Evolutionary conservation across 1,140 invertebrate genomes (phyloP).

Genomic region (Paramacrobiotus metropolitanus): DNA sequence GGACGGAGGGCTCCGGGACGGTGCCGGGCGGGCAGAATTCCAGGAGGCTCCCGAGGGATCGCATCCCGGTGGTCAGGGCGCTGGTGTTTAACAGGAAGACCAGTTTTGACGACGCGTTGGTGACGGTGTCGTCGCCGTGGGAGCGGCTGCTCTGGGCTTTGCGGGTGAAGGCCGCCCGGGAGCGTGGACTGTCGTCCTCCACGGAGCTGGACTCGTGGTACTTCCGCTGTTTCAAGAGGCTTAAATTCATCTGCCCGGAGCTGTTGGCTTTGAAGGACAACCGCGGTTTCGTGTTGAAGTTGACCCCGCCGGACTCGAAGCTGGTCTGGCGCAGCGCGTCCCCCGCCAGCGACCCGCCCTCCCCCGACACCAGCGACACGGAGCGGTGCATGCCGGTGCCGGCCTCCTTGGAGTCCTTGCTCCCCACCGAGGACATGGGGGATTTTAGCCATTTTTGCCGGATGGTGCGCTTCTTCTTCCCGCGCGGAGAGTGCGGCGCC

Average conservation of each 20-base stretch:
- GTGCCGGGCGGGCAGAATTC: constrained; percentile 83
- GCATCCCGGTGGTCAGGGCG: constrained; percentile 16
- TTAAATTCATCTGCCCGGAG: neutral
- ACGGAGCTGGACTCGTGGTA: too few relatives aligned
- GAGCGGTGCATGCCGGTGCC: neutral
- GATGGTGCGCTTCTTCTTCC: neutral
- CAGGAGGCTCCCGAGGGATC: constrained; percentile 34
- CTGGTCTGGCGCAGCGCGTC: constrained; percentile 10
- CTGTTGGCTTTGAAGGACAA: constrained; percentile 46
- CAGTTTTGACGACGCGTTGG: neutral
- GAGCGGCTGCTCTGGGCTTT: too few relatives aligned
- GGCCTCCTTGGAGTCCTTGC: neutral
- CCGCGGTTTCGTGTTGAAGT: constrained; percentile 53
- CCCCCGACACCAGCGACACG: neutral
- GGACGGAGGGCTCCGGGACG: constrained; percentile 76
- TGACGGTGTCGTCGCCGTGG: neutral
- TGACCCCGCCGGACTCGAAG: constrained; percentile 20
- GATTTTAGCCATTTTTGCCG: neutral
- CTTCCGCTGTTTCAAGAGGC: too few relatives aligned
- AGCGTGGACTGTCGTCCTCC: too few relatives aligned
- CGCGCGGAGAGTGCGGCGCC: neutral
- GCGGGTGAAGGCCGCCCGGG: too few relatives aligned
- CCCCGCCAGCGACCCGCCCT: too few relatives aligned
- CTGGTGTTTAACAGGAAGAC: neutral
- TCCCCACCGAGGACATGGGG: neutral